Conservation (phyloP, 2,113 vertebrate genomes). For the Pterophyllum scalare region DNA sequence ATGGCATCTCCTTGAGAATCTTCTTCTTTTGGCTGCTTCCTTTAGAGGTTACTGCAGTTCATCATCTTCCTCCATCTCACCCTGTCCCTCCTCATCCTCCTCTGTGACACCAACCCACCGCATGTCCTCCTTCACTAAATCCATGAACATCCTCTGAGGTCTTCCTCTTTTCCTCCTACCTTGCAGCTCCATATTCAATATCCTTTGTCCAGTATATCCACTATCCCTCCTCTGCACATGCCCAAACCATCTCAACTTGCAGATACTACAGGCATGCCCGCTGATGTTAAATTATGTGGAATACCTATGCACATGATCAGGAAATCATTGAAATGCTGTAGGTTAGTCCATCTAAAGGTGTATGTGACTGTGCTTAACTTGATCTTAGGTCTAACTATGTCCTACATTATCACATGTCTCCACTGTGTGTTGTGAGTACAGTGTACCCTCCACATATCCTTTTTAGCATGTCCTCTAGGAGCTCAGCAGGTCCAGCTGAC, state of each 20-base stretch:
- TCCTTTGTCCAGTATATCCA: neutral
- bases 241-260: too few relatives aligned
- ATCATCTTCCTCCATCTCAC: too few relatives aligned
- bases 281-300: neutral
- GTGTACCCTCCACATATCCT: conserved; percentile 62
- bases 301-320: neutral
- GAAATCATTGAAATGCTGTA: neutral
- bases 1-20: too few relatives aligned
- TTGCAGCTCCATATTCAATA: neutral
- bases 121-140: neutral
- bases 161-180: neutral
- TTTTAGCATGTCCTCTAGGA: conserved; percentile 75
- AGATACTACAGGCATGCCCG: neutral
- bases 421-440: conserved; percentile 9
- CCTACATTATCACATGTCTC: conserved; percentile 39
- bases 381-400: conserved; percentile 20
- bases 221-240: too few relatives aligned
- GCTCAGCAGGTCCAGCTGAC: conserved; percentile 47
- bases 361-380: conserved; percentile 1
- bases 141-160: neutral
- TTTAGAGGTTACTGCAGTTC: too few relatives aligned
- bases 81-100: too few relatives aligned
- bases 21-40: too few relatives aligned
- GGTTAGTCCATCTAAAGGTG: neutral
- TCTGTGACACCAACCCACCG: too few relatives aligned